Conservation (phyloP, 2,888 invertebrate species). For the Archips xylosteana region DNA sequence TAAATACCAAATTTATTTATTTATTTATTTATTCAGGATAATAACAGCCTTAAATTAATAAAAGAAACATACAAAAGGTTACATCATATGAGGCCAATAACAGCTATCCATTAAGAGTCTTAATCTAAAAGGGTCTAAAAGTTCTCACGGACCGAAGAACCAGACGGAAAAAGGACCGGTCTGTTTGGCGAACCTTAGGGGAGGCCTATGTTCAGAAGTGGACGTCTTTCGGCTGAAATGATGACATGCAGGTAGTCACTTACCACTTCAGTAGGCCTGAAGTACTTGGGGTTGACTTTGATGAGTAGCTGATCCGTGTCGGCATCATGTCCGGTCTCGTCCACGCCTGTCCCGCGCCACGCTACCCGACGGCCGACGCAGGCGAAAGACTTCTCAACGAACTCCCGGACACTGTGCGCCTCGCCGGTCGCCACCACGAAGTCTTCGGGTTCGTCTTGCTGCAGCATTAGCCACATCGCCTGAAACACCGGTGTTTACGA, state of each 20-base stretch:
- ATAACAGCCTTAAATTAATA: too few species aligned
- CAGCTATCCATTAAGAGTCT: too few species aligned
- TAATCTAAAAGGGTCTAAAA: too few species aligned
- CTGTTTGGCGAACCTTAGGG: too few species aligned
- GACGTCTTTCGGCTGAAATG: too few species aligned
- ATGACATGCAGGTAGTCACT: constrained; percentile 60
- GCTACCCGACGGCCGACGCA: constrained; percentile 88
- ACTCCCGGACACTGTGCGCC: constrained; percentile 97
- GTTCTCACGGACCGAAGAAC: too few species aligned
- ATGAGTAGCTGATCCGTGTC: constrained; percentile 91
- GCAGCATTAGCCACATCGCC: constrained; percentile 99
- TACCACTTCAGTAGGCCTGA: constrained; percentile 99
- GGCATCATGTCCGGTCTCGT: constrained; percentile 91
- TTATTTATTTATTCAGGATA: too few species aligned
- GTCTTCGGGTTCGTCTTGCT: constrained; percentile 96
- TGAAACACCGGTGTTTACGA: constrained; percentile 57
- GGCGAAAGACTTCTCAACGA: constrained; percentile 96
- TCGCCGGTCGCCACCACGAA: constrained; percentile 99
- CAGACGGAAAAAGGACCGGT: too few species aligned
- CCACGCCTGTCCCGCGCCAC: constrained; percentile 95
- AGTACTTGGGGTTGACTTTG: constrained; percentile 96
- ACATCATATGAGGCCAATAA: too few species aligned
- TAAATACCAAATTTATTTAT: too few species aligned
- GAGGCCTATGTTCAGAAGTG: too few species aligned
- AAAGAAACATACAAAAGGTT: too few species aligned